Evolutionary conservation across 2,888 invertebrate species (phyloP).

Genomic region (Ophraella communa): DNA sequence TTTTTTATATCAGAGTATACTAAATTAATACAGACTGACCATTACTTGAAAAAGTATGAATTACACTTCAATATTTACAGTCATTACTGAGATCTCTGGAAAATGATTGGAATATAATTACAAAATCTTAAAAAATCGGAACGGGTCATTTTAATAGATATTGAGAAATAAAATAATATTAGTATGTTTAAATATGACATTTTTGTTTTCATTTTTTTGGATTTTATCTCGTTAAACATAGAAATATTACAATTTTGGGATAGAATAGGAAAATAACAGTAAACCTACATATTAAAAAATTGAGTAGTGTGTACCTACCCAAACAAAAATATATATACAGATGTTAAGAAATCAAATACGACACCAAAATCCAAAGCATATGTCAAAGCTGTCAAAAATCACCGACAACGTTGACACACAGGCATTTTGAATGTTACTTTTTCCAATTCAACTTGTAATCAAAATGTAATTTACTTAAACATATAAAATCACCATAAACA

Average conservation of each 20-base stretch:
- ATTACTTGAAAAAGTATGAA: constrained; percentile 53
- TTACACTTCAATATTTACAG: constrained; percentile 51
- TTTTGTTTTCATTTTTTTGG: constrained; percentile 18
- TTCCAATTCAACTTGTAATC: constrained; percentile 4
- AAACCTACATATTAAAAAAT: constrained; percentile 28
- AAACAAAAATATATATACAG: constrained; percentile 39
- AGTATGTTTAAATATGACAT: constrained; percentile 31
- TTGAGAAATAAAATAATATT: constrained; percentile 32
- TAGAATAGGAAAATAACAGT: constrained; percentile 30
- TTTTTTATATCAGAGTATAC: constrained; percentile 57
- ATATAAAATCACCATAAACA: background rate
- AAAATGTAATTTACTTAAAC: background rate
- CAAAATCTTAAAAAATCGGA: constrained; percentile 45
- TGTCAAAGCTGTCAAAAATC: constrained; percentile 28
- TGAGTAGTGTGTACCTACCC: constrained; percentile 37
- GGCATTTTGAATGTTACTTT: constrained; percentile 9
- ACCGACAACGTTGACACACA: constrained; percentile 14
- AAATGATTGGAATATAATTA: constrained; percentile 54
- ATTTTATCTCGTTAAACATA: constrained; percentile 27
- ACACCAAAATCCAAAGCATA: constrained; percentile 32
- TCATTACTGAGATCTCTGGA: constrained; percentile 54
- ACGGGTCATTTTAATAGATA: constrained; percentile 26
- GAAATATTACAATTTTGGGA: constrained; percentile 35
- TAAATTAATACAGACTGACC: constrained; percentile 59
- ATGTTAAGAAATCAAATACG: constrained; percentile 27